Evolutionary conservation across 2,113 vertebrate genomes (phyloP), one percentile per base, ranked within the genome.

Genomic region (Scophthalmus maximus): DNA sequence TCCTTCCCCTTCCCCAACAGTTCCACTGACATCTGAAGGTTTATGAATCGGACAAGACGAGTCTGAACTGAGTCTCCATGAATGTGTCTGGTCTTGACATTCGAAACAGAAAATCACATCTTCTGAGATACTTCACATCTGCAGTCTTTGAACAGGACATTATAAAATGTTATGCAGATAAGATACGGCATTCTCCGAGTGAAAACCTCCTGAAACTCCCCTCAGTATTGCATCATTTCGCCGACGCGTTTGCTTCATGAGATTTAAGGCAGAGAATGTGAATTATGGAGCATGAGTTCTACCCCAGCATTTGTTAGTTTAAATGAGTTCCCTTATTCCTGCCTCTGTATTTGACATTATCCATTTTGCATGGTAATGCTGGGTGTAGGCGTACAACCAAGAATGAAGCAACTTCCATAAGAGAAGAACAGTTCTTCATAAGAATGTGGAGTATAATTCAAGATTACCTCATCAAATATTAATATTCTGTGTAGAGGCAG

Each of bases 161-260:
- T 51, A 27, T 52, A 47, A 17, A 53, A 47, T 52, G 34, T 52
- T 50, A 20, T 25, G 30, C n/a, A 14, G 44, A 73, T 76, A 17
- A 29, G 25, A 56, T 44, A 53, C 30, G n/a, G n/a, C 38, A 12
- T 51, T 63, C 50, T 26, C 73, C 1, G 1, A 57, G 46, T 44
- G 57, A 38, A 58, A 38, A 25, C 42, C 49, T 14, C 56, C 68
- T 58, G 17, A 46, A 46, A 46, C 42, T 60, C 42, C 1, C 49
- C 34, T 82, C 20, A 78, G 68, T 61, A 42, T 78, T 75, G 50
- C 80, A 72, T 83, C 58, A 77, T 47, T 40, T 12, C n/a, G 42
- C 8, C 32, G 23, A 53, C 27, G 53, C 44, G 12, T 77, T 76
- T 46, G 42, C 18, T 44, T n/a, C 18, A 3, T 44, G 42, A 44